These are phyloP conservation scores for Lucinisca nassula DNA, from an alignment of 2,888 invertebrate genomes.

Conservation along the genomic window DNA sequence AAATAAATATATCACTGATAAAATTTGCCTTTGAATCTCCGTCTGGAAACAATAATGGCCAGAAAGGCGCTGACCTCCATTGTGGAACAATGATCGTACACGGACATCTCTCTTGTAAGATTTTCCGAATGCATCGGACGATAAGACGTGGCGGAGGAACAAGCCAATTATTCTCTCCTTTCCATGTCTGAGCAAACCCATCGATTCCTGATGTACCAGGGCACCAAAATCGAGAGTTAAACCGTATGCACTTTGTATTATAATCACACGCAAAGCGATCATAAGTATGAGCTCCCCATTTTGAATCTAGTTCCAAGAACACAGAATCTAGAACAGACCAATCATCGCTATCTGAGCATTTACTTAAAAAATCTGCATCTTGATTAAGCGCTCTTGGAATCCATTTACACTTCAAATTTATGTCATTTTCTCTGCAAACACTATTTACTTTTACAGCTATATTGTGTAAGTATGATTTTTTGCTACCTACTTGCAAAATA, in stretches of 20 bases:
- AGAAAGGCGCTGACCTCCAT: slow-evolving; percentile 48
- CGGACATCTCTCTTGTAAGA: slow-evolving; percentile 14
- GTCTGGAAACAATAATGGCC: slow-evolving; percentile 37
- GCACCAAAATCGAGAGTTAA: slow-evolving; percentile 61
- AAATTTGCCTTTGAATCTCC: neutral
- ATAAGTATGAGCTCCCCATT: slow-evolving; percentile 51
- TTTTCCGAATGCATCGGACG: slow-evolving; percentile 34
- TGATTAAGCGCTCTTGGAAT: slow-evolving; percentile 24
- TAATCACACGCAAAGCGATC: slow-evolving; percentile 53
- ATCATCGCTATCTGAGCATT: slow-evolving; percentile 43
- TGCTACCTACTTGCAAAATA: slow-evolving; percentile 47
- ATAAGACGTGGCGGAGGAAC: slow-evolving; percentile 62
- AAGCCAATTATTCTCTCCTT: slow-evolving; percentile 49
- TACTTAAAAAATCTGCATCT: slow-evolving; percentile 38
- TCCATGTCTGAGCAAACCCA: slow-evolving; percentile 44
- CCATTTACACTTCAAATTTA: slow-evolving; percentile 32
- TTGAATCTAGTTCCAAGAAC: slow-evolving; percentile 17
- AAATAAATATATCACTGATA: slow-evolving; percentile 15
- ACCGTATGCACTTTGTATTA: slow-evolving; percentile 49
- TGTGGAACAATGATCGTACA: slow-evolving; percentile 39
- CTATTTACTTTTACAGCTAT: slow-evolving; percentile 20
- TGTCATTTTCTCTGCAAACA: slow-evolving; percentile 6
- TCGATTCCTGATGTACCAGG: slow-evolving; percentile 49
- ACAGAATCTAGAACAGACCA: slow-evolving; percentile 35
- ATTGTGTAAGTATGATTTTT: slow-evolving; percentile 30